These are phyloP conservation scores for Drosophila demipolita DNA, from an alignment of 2,888 invertebrate species.

Conservation along the genomic window DNA sequence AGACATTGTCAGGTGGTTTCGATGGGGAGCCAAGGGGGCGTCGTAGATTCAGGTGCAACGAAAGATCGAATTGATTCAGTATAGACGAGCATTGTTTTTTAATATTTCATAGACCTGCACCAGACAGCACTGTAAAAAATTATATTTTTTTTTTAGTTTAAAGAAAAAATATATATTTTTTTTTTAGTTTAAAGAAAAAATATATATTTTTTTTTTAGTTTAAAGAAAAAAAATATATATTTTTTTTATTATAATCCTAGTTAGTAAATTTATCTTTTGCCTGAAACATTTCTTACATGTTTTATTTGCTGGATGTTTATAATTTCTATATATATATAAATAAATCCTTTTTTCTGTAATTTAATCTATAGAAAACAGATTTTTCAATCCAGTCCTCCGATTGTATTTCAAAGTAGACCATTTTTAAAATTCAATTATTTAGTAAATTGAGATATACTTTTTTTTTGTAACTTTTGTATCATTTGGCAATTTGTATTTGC, in stretches of 20 bases:
- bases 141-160: neutral
- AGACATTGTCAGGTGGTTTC: neutral
- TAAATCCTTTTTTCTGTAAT: neutral
- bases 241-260: neutral
- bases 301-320: neutral
- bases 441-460: neutral
- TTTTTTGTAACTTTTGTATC: constrained; percentile 27
- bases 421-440: neutral
- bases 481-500: constrained; percentile 32
- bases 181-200: neutral
- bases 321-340: neutral
- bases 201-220: neutral
- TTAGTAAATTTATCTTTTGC: neutral
- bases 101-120: constrained; percentile 9
- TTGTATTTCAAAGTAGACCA: neutral
- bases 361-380: neutral
- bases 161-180: neutral
- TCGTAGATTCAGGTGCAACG: neutral
- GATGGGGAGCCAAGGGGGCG: constrained; percentile 1
- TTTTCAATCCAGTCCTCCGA: neutral
- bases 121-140: constrained; percentile 8
- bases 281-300: neutral
- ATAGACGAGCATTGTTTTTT: neutral
- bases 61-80: neutral
- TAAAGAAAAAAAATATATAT: neutral